These are phyloP conservation scores for Nannobrachium achirus DNA, from an alignment of 2,113 vertebrate genomes.

Conservation along the genomic window DNA sequence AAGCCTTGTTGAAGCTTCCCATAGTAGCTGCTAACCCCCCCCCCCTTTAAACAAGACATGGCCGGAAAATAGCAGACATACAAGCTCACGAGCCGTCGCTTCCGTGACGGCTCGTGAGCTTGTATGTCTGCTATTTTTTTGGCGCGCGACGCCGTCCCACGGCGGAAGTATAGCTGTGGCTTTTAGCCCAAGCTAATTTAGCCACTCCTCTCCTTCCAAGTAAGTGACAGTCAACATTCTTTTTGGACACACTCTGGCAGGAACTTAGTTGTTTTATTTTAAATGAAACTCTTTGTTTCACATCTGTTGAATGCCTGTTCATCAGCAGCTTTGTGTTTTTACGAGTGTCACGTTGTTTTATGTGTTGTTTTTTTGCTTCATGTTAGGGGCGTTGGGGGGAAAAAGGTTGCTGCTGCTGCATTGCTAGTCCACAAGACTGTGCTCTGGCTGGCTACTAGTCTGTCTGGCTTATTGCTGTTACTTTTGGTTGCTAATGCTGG, in stretches of 20 bases:
- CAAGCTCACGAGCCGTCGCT: too few relatives aligned
- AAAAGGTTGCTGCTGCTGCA: slow-evolving; percentile 17
- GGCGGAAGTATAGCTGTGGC: too few relatives aligned
- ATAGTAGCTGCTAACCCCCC: too few relatives aligned
- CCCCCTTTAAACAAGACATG: too few relatives aligned
- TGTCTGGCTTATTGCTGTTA: neutral
- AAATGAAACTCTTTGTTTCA: neutral
- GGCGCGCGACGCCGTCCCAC: too few relatives aligned
- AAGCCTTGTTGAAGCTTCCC: too few relatives aligned
- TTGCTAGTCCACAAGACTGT: slow-evolving; percentile 28
- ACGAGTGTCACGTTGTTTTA: neutral
- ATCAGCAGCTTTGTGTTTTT: neutral
- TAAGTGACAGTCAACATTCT: slow-evolving; percentile 43
- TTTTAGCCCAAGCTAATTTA: slow-evolving; percentile 57
- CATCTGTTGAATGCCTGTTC: neutral
- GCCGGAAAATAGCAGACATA: too few relatives aligned
- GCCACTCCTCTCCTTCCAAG: slow-evolving; percentile 56
- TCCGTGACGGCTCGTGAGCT: slow-evolving; percentile 38
- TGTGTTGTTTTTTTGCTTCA: neutral
- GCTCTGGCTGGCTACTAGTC: slow-evolving; percentile 2
- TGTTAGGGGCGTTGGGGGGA: slow-evolving; percentile 8
- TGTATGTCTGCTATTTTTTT: too few relatives aligned
- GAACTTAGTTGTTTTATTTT: slow-evolving; percentile 2
- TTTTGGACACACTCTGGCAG: slow-evolving; percentile 1
- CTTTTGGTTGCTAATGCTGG: slow-evolving; percentile 10